Base-by-base conservation (phyloP, 92 coral and sea anemone species). In the Porites divaricata region DNA sequence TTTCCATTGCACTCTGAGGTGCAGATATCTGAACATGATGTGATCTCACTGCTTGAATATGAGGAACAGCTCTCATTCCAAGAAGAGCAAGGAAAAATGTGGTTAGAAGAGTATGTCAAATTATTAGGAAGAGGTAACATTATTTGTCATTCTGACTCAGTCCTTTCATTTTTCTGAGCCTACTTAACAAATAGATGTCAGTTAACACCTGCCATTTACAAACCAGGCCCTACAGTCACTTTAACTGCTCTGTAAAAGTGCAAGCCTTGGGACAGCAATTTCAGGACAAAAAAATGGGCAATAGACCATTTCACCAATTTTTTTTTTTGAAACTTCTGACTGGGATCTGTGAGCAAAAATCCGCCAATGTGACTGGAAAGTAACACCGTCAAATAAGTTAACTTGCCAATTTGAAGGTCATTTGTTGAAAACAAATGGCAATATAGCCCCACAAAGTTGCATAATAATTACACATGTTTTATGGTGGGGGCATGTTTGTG, bases 1-100 rank as follows among this genome's bases (percentile, higher is more conserved):
- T 89, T 89, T 70, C 92, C 89, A 76, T 56, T 84, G 79, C 83
- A 69, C 28, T 71, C 74, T 25, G 89, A 89, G 73, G 84, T 85
- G 41, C 67, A 54, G 79, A 85, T 84, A 64, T 68, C 80, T 13
- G 81, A 73, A 70, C 59, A 58, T 26, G 86, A 72, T 72, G 84
- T 89, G 59, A 21, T 85, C 52, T 11, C 76, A 70, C 41, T 80
- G 85, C 51, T 67, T 28, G 56, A 67, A 7, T 67, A 68, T 57
- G 85, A 67, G 62, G 26, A 52, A 52, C 64, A 68, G 58, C 76
- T 80, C 4, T 80, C 85, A 23, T 26, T 49, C 71, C 79, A 73
- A 57, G 67, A 63, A 83, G 45, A 74, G 58, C 85, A 78, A 8
- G 74, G 58, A 17, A 51, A 58, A 24, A 26, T 63, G 63, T 89